Conservation (phyloP, 1,140 invertebrate genomes). For the Tetragonula clypearis region DNA sequence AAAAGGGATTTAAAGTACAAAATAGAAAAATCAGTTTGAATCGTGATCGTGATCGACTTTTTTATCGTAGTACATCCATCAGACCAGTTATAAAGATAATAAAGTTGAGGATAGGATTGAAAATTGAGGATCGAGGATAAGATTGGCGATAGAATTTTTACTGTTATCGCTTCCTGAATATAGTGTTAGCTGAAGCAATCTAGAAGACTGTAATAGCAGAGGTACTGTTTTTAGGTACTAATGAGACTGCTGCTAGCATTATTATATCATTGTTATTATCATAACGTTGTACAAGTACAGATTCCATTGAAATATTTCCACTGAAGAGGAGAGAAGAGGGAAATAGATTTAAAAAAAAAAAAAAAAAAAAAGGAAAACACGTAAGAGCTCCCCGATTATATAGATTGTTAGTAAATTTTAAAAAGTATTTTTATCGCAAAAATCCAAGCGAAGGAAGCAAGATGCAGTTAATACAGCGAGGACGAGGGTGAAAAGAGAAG, state of each 20-base stretch:
- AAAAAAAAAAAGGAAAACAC: too few relatives aligned
- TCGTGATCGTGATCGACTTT: not conserved
- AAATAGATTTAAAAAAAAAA: too few relatives aligned
- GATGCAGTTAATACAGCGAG: not conserved
- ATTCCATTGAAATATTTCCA: not conserved
- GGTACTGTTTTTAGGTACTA: not conserved
- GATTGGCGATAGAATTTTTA: not conserved
- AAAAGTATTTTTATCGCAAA: constrained; percentile 22
- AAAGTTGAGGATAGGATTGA: not conserved
- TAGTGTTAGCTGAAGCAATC: not conserved
- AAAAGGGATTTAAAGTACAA: not conserved
- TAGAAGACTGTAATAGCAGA: not conserved
- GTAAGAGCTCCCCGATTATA: not conserved
- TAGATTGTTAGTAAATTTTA: not conserved
- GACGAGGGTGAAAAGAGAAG: constrained; percentile 50
- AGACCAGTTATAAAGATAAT: not conserved
- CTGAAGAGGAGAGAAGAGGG: not conserved
- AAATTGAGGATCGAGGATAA: not conserved
- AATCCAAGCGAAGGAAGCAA: constrained; percentile 10
- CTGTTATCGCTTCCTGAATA: not conserved
- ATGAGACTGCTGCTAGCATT: not conserved
- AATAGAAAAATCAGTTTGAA: not conserved
- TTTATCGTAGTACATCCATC: not conserved
- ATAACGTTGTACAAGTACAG: not conserved
- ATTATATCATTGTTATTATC: not conserved